phyloP scores from a whole-genome alignment of 2,113 vertebrate species.

The Uria lomvia region DNA sequence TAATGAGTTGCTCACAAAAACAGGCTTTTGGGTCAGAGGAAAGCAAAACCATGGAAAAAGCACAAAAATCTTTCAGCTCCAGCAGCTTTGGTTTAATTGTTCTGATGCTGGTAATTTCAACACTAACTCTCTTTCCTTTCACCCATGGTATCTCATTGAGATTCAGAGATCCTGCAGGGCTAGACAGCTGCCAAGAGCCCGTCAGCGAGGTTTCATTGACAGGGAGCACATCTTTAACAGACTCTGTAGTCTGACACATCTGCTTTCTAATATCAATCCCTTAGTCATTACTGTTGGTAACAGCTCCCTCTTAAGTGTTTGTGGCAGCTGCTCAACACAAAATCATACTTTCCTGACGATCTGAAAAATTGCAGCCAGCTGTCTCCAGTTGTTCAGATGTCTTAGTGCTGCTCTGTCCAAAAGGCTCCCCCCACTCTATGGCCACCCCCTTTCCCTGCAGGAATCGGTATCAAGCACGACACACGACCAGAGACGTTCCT shows the following conservation, averaged over 20 bases:
- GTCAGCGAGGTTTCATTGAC: not conserved
- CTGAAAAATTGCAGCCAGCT: slow-evolving; percentile 34
- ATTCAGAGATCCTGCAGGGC: not conserved
- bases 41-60: not conserved
- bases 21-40: not conserved
- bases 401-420: slow-evolving; percentile 15
- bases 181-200: slow-evolving; percentile 2
- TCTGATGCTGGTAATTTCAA: not conserved
- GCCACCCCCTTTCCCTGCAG: not conserved
- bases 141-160: not conserved
- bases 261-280: slow-evolving; percentile 33
- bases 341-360: slow-evolving; percentile 13
- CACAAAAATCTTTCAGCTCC: not conserved
- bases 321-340: slow-evolving; percentile 31
- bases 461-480: accelerated
- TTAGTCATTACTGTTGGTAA: not conserved
- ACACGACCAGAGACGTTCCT: not conserved
- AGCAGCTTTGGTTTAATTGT: not conserved
- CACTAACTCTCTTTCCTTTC: not conserved
- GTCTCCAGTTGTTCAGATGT: slow-evolving; percentile 23
- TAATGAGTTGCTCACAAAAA: not conserved
- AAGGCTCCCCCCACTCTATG: not conserved
- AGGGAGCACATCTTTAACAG: slow-evolving; percentile 11
- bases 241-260: not conserved
- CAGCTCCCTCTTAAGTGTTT: not conserved